These are phyloP conservation scores for Zaprionus capensis DNA, from an alignment of 1,140 invertebrate species.

Conservation along the genomic window DNA sequence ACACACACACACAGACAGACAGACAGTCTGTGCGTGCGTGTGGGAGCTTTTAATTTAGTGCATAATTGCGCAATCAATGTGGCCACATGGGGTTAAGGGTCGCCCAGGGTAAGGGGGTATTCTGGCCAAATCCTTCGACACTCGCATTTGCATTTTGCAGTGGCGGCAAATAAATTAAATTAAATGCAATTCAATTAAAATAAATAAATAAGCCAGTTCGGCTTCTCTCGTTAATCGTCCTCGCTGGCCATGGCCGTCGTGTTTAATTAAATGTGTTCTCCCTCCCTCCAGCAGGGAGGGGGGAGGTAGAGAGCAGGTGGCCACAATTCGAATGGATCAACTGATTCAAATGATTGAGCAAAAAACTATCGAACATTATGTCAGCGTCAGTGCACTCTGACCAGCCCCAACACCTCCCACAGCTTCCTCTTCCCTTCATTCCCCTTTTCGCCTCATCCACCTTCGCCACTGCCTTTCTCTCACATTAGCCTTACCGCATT, in stretches of 20 bases:
- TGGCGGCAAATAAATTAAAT: constrained; percentile 43
- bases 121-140: constrained; percentile 12
- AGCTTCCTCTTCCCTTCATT: background rate
- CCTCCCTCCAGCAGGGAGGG: background rate
- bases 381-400: background rate
- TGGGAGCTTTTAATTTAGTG: constrained; percentile 51
- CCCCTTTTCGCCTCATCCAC: background rate
- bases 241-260: constrained; percentile 1
- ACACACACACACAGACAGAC: background rate
- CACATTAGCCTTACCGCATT: constrained; percentile 18
- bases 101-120: background rate
- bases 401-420: background rate
- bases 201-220: constrained; percentile 50
- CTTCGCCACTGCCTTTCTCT: background rate
- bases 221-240: constrained; percentile 8
- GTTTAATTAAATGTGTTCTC: constrained; percentile 42
- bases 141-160: constrained; percentile 10
- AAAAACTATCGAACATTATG: constrained; percentile 13
- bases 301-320: background rate
- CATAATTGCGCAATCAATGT: constrained; percentile 56
- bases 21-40: constrained; percentile 1
- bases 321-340: constrained; percentile 4
- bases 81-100: background rate
- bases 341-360: constrained; percentile 19
- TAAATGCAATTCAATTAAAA: constrained; percentile 46